These are phyloP conservation scores for Gortyna flavago DNA, from an alignment of 2,888 invertebrate species.

Conservation along the genomic window DNA sequence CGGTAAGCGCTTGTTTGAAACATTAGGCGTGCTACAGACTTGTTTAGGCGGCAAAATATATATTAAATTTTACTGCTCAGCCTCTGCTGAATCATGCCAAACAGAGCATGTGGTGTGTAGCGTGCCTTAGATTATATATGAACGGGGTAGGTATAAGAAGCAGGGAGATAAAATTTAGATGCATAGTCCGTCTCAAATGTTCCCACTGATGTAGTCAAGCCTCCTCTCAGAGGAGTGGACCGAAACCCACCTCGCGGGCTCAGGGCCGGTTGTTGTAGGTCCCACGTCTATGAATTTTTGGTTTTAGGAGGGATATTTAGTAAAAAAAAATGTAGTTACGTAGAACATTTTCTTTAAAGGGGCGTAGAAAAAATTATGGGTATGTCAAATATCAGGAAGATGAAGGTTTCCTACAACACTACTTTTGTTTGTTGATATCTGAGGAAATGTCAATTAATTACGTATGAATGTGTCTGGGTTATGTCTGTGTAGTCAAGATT, in stretches of 20 bases:
- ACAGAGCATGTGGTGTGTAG: neutral
- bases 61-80: neutral
- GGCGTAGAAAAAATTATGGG: neutral
- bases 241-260: too few species aligned
- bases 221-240: too few species aligned
- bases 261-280: too few species aligned
- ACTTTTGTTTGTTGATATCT: neutral
- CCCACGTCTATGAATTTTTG: neutral
- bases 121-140: neutral
- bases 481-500: neutral
- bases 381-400: neutral
- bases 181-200: neutral
- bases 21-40: too few species aligned
- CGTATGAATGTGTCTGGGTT: neutral
- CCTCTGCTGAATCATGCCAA: neutral
- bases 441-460: neutral
- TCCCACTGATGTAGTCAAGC: neutral
- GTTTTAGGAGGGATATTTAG: neutral
- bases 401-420: neutral
- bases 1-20: slow-evolving; percentile 78
- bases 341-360: neutral
- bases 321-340: neutral
- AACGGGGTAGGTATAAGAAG: neutral
- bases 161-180: neutral
- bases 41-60: neutral